Base-by-base conservation (phyloP, 2,888 invertebrate species). In the Hyposoter dolosus region DNA sequence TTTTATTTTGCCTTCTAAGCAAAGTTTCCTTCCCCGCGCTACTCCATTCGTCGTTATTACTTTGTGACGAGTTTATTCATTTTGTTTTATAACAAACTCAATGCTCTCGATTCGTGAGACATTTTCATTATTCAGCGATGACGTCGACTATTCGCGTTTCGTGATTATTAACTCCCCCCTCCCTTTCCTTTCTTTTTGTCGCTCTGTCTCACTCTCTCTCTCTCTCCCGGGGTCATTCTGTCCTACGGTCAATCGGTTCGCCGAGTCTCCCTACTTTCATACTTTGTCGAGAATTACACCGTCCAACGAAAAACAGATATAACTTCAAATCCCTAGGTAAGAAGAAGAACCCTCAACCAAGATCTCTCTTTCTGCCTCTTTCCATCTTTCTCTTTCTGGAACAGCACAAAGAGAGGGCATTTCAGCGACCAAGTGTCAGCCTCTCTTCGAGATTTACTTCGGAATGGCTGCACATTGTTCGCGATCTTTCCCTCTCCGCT, bases 401-500 rank as follows among this genome's bases (percentile, higher is more conserved):
- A 60, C 28, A 60, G 28, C 60, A 60, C 60, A 60, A 60, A 60
- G 87, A 85, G 72, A 63, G 78, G 87, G 87, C 78, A 82, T 76
- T 84, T 77, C 84, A 88, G 86, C 88, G 88, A 88, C 88, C 86
- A 91, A 90, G 91, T 91, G 91, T 91, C 92, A 92, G 90, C 90
- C 90, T 88, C 81, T 80, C 65, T 76, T 81, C 80, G 40, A 40
- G 72, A 65, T 89, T 88, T 90, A 89, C 85, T 89, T 89, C 89
- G 89, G 90, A 92, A 91, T 90, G 90, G 90, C 89, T 90, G 90
- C 89, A 91, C 90, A 90, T 91, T 91, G 90, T 91, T 88, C 83
- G 76, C 66, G 75, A 65, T 78, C 45, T 79, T 69, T 32, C 80
- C 86, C 80, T 87, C 81, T 75, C 60, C 65, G 40, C 47, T 47